Evolutionary conservation across 2,113 vertebrate genomes (phyloP).

Genomic region (Pseudorectes ferrugineus): DNA sequence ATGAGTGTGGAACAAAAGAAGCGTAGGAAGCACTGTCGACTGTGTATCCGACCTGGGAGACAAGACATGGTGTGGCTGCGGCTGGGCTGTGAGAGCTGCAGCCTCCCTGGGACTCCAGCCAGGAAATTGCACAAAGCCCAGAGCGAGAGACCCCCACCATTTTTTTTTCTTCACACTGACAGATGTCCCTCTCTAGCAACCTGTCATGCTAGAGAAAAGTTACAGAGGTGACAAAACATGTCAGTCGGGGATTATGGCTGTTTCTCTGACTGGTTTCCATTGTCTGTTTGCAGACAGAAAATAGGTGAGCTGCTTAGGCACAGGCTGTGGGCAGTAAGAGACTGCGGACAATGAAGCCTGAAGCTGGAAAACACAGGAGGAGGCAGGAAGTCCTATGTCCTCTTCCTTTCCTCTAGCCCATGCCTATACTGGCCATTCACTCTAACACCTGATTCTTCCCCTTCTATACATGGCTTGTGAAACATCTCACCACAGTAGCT

Average conservation of each 20-base stretch:
- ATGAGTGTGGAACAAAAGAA: conserved; percentile 35
- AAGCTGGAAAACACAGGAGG: not conserved
- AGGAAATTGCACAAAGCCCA: not conserved
- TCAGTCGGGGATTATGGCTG: rapidly evolving
- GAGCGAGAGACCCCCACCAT: not conserved
- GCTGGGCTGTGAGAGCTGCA: not conserved
- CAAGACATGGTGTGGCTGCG: not conserved
- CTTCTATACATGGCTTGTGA: not conserved
- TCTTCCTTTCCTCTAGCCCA: not conserved
- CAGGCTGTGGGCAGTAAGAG: not conserved
- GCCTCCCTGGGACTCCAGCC: not conserved
- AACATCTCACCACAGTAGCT: not conserved
- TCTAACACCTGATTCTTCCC: not conserved
- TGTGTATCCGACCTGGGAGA: not conserved
- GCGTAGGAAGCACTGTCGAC: not conserved
- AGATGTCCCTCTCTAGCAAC: conserved; percentile 8
- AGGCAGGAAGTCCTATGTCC: not conserved
- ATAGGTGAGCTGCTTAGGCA: not conserved
- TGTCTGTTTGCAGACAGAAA: not conserved
- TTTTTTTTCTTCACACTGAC: not conserved
- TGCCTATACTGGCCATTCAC: not conserved
- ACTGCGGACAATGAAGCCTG: not conserved
- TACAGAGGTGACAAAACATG: not conserved
- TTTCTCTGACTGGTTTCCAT: not conserved
- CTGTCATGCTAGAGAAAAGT: not conserved